phyloP scores from a whole-genome alignment of 2,888 invertebrate species.

The Conistra vaccinii region DNA sequence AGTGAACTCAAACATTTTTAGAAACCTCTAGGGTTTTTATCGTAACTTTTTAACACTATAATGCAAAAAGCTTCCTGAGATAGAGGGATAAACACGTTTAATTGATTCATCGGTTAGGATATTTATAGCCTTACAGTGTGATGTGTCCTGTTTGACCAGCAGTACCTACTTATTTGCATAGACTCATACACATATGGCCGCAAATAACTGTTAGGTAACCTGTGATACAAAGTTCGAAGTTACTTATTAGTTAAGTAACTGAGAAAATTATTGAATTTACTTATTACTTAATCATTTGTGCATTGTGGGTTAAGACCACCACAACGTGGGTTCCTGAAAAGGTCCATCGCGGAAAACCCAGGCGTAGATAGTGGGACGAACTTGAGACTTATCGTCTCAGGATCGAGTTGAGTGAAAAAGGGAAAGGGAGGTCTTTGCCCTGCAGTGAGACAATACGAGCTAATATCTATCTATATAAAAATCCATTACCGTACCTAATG shows the following conservation, averaged over 20 bases:
- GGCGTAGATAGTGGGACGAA: too few relatives aligned
- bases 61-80: not conserved
- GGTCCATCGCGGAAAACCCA: too few relatives aligned
- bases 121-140: not conserved
- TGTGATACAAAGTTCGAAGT: constrained; percentile 5
- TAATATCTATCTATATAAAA: too few relatives aligned
- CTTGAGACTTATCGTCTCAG: too few relatives aligned
- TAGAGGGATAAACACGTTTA: not conserved
- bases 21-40: not conserved
- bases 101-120: not conserved
- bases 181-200: not conserved
- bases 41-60: not conserved
- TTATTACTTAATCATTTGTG: too few relatives aligned
- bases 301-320: too few relatives aligned
- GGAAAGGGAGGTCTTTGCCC: too few relatives aligned
- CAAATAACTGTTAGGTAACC: constrained; percentile 10
- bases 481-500: too few relatives aligned
- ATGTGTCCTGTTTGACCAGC: constrained; percentile 21
- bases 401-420: too few relatives aligned
- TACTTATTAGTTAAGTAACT: not conserved
- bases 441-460: too few relatives aligned
- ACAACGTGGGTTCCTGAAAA: too few relatives aligned
- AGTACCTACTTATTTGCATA: constrained; percentile 15
- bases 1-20: not conserved
- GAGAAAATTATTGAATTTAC: constrained; percentile 28